Evolutionary conservation across 2,113 vertebrate genomes (phyloP).

Genomic region (Psilopogon haemacephalus): DNA sequence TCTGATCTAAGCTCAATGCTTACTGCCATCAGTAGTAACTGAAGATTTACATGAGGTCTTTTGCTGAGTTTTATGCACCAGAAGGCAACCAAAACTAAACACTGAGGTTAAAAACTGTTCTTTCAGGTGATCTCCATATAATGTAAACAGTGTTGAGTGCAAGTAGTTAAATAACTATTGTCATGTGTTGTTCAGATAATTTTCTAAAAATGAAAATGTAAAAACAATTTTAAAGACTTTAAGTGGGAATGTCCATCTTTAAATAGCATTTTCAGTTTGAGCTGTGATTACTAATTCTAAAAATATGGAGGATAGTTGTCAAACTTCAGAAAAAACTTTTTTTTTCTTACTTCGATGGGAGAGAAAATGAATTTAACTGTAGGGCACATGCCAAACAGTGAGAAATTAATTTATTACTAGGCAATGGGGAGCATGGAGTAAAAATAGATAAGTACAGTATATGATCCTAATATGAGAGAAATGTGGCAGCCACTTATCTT

Average conservation of each 20-base stretch:
- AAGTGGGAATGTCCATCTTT: not conserved
- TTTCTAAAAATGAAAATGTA: not conserved
- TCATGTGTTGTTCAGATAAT: not conserved
- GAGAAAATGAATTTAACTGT: constrained; percentile 65
- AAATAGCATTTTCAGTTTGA: constrained; percentile 26
- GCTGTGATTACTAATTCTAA: constrained; percentile 6
- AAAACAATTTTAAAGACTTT: not conserved
- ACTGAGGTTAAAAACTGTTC: not conserved
- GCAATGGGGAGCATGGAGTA: constrained; percentile 79
- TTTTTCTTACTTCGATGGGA: constrained; percentile 48
- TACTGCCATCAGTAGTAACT: not conserved
- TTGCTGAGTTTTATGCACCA: not conserved
- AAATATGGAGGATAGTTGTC: not conserved
- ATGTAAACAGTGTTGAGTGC: not conserved
- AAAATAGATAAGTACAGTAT: constrained; percentile 86
- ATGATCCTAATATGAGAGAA: constrained; percentile 75
- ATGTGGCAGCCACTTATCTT: constrained; percentile 72
- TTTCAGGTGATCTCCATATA: not conserved
- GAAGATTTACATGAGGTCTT: not conserved
- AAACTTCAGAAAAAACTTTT: constrained; percentile 53
- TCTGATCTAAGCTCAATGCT: not conserved
- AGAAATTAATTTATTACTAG: constrained; percentile 85
- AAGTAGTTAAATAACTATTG: not conserved
- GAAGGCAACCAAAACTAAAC: not conserved
- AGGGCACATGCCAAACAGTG: constrained; percentile 67